Evolutionary conservation across 2,797 vertebrate genomes (phyloP), one percentile per base, ranked within the genome.

Genomic region (Enteromius anoplus): DNA sequence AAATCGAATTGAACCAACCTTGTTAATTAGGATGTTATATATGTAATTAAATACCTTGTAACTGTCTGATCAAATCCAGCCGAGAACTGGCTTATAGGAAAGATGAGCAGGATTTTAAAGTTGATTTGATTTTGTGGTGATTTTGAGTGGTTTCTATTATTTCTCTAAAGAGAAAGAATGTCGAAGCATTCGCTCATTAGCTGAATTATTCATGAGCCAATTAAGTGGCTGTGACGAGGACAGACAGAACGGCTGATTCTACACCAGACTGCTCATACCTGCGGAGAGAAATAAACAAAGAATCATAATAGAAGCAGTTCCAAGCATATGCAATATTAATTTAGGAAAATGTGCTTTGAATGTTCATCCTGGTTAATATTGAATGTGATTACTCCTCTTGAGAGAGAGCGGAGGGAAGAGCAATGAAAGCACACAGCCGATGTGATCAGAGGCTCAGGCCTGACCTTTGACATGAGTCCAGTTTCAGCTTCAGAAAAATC

Each of bases 331-430:
- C 93, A 94, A 94, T 93, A 94, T 93, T 94, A 88, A 94, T 89
- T 90, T 75, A 87, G 90, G 92, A 91, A 93, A 94, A 94, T 94
- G 92, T 92, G 91, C 91, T 89, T 89, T 87, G 90, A 91, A 92
- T 89, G 90, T 93, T 91, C 89, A 88, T 76, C 90, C 90, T 94
- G 90, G 93, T 94, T 93, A 94, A 95, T 94, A 93, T 89, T 93
- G 90, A 89, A 94, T 94, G 92, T 91, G 92, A 93, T 93, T 70
- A 92, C 89, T 85, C 91, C 91, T 93, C 91, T 92, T 91, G 91
- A 92, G 92, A 93, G 93, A 90, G 89, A 86, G 90, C 88, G 90
- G 86, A 86, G 84, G 80, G 80, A 90, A 9, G 62, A 34, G 9
- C 32, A 58, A 23, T 34, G 1, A 65, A 34, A 19, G n/a, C 12